Evolutionary conservation across 2,888 invertebrate species (phyloP).

Genomic region (Caenorhabditis virilis): DNA sequence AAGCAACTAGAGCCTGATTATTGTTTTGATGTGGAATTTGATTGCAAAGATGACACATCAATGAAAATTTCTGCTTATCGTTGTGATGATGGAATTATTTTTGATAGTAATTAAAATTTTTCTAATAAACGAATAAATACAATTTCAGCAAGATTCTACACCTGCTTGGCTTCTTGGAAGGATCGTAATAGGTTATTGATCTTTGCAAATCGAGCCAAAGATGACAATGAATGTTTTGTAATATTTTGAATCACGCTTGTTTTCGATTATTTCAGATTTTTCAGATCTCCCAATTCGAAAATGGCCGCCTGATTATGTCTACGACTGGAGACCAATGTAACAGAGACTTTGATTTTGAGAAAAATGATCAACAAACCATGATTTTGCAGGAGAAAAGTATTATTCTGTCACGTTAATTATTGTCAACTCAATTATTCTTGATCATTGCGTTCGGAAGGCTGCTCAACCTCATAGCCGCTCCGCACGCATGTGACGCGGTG

Average conservation of each 20-base stretch:
- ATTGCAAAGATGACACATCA: constrained; percentile 39
- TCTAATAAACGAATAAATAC: background rate
- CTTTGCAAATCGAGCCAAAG: constrained; percentile 39
- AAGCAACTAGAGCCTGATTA: constrained; percentile 33
- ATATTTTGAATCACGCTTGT: constrained; percentile 6
- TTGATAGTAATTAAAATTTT: constrained; percentile 38
- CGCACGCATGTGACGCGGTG: too few species aligned
- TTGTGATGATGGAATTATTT: constrained; percentile 50
- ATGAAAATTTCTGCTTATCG: constrained; percentile 50
- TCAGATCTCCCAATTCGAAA: constrained; percentile 35
- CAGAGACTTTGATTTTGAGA: constrained; percentile 52
- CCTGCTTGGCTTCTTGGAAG: constrained; percentile 56
- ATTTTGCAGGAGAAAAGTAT: constrained; percentile 40
- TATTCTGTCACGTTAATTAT: too few species aligned
- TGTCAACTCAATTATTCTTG: too few species aligned
- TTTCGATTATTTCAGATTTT: background rate
- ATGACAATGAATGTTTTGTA: constrained; percentile 52
- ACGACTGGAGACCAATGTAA: constrained; percentile 52
- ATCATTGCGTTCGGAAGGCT: too few species aligned
- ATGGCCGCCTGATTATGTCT: constrained; percentile 43
- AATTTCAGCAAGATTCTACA: constrained; percentile 50
- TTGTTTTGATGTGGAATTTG: constrained; percentile 54
- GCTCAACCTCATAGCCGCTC: too few species aligned
- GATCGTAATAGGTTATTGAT: constrained; percentile 51
- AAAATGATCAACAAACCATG: constrained; percentile 42